These are phyloP conservation scores for Frankliniella intonsa DNA, from an alignment of 2,888 invertebrate species.

Conservation along the genomic window DNA sequence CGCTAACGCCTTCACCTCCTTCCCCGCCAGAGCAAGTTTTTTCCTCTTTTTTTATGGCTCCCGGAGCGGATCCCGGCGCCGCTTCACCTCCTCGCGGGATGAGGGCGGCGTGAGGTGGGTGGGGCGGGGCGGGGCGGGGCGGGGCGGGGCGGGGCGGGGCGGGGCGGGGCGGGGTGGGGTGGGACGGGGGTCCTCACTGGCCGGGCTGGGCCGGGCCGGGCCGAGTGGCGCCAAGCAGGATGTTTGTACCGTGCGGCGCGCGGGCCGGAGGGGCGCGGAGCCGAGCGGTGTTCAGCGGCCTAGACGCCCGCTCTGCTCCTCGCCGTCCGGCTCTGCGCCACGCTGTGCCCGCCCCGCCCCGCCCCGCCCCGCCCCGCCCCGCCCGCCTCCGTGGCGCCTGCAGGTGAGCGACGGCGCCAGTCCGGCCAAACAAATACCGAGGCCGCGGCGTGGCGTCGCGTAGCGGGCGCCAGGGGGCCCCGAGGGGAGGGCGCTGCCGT, in stretches of 20 bases:
- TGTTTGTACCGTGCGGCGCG: slow-evolving; percentile 1
- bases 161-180: not conserved
- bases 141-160: not conserved
- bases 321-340: no score
- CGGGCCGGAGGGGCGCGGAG: no score
- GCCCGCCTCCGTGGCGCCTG: not conserved
- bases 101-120: not conserved
- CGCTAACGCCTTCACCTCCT: no score
- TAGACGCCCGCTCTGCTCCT: no score
- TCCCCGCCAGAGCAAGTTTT: no score
- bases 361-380: no score
- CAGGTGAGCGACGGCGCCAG: slow-evolving; percentile 12
- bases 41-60: no score
- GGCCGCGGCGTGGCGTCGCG: not conserved
- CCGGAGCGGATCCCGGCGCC: no score
- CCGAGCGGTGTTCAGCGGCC: no score
- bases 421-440: not conserved
- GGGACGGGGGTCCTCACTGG: not conserved
- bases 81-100: no score
- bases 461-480: not conserved
- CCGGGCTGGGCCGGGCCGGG: not conserved
- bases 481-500: no score
- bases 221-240: not conserved
- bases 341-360: no score
- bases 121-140: not conserved